Percentiles rank a stretch among this genome's conserved stretches.
Evolutionary conservation across 1,140 invertebrate species (phyloP).

Genomic region (Fragariocoptes setiger): DNA sequence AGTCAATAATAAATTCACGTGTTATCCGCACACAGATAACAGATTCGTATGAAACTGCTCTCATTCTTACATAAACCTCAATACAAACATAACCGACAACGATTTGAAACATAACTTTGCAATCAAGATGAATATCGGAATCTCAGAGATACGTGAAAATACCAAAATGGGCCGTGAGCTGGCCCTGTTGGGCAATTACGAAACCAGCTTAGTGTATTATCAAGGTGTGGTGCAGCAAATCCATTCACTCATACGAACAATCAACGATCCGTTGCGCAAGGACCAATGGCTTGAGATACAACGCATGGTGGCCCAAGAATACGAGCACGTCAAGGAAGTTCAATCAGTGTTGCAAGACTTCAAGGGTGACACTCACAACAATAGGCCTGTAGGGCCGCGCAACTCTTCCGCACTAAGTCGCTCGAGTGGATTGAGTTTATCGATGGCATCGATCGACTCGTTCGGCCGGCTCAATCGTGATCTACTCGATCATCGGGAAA

Average conservation of each 20-base stretch:
- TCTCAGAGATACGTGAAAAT: slow-evolving; percentile 64
- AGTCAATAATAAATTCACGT: too few relatives aligned
- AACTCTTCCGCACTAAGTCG: not conserved
- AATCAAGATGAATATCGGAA: slow-evolving; percentile 35
- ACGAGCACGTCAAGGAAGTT: slow-evolving; percentile 56
- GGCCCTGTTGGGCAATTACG: slow-evolving; percentile 77
- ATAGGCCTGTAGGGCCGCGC: slow-evolving; percentile 14
- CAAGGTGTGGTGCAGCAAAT: slow-evolving; percentile 70
- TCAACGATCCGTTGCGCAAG: slow-evolving; percentile 41
- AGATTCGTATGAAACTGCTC: too few relatives aligned
- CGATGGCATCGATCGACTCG: not conserved
- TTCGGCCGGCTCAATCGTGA: not conserved
- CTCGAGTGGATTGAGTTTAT: not conserved
- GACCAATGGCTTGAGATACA: slow-evolving; percentile 64
- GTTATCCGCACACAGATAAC: too few relatives aligned
- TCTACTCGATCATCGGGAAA: too few relatives aligned
- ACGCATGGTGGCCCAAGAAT: slow-evolving; percentile 55
- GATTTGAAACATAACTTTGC: not conserved
- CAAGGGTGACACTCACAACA: slow-evolving; percentile 26
- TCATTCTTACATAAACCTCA: too few relatives aligned
- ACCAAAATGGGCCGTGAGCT: slow-evolving; percentile 69
- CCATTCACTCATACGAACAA: slow-evolving; percentile 41
- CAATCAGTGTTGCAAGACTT: slow-evolving; percentile 29
- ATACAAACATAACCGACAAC: too few relatives aligned
- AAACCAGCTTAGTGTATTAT: slow-evolving; percentile 71